Percentiles rank a stretch among this genome's conserved stretches.
phyloP scores from a whole-genome alignment of 2,888 invertebrate genomes.

The Athetis lepigone region DNA sequence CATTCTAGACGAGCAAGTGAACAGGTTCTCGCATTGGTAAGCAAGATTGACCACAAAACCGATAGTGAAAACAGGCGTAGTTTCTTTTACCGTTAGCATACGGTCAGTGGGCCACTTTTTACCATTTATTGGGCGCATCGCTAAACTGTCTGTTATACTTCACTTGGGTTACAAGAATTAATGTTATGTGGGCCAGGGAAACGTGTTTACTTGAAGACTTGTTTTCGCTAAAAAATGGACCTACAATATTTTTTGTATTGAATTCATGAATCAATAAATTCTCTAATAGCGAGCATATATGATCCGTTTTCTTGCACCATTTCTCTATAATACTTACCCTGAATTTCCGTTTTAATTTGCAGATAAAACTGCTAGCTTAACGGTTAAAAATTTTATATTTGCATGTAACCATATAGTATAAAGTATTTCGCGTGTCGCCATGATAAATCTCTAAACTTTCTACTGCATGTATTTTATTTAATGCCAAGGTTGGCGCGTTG shows the following conservation, averaged over 20 bases:
- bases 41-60: slow-evolving; percentile 66
- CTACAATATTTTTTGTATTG: slow-evolving; percentile 31
- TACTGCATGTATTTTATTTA: slow-evolving; percentile 25
- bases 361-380: slow-evolving; percentile 8
- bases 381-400: slow-evolving; percentile 26
- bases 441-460: slow-evolving; percentile 45
- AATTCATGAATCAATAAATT: slow-evolving; percentile 19
- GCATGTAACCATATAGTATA: slow-evolving; percentile 29
- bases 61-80: slow-evolving; percentile 77
- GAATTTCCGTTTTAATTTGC: slow-evolving; percentile 39
- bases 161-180: slow-evolving; percentile 54
- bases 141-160: slow-evolving; percentile 77
- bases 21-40: slow-evolving; percentile 62
- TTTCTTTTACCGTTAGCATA: slow-evolving; percentile 80
- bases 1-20: slow-evolving; percentile 43
- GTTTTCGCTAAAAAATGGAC: slow-evolving; percentile 48
- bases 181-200: slow-evolving; percentile 54
- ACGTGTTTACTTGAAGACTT: slow-evolving; percentile 56
- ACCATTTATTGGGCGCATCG: slow-evolving; percentile 81
- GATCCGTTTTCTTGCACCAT: slow-evolving; percentile 3
- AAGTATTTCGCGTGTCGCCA: slow-evolving; percentile 39
- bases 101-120: slow-evolving; percentile 87
- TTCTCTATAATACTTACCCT: slow-evolving; percentile 2
- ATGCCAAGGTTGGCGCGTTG: slow-evolving; percentile 42
- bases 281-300: not conserved